Conservation (phyloP, 2,888 invertebrate species). For the Melanargia galathea region DNA sequence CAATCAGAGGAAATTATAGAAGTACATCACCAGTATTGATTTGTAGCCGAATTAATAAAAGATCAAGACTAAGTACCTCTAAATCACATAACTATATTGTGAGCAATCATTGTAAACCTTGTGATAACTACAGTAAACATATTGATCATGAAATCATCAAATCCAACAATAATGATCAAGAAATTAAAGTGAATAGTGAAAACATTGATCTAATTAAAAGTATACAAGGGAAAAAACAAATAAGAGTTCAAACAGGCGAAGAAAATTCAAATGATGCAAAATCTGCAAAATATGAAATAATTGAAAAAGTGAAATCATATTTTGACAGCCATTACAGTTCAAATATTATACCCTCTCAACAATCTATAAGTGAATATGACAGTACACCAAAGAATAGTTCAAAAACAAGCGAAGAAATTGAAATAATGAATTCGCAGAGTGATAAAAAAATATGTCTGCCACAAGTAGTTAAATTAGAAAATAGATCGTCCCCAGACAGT, state of each 20-base stretch:
- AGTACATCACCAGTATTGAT: slow-evolving; percentile 32
- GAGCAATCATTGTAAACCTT: neutral
- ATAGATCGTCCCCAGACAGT: slow-evolving; percentile 20
- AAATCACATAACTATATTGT: neutral
- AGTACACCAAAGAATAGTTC: slow-evolving; percentile 55
- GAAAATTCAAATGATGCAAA: slow-evolving; percentile 17
- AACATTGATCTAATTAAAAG: neutral
- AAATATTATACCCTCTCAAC: slow-evolving; percentile 55
- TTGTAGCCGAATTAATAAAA: slow-evolving; percentile 3
- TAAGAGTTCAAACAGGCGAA: slow-evolving; percentile 1
- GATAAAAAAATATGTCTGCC: slow-evolving; percentile 40
- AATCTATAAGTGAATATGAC: slow-evolving; percentile 66
- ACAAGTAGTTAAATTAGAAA: slow-evolving; percentile 38
- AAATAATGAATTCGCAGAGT: slow-evolving; percentile 54
- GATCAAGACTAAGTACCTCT: neutral
- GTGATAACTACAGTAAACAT: neutral
- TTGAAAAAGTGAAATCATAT: slow-evolving; percentile 59
- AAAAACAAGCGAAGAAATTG: slow-evolving; percentile 58
- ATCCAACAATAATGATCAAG: neutral
- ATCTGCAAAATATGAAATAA: slow-evolving; percentile 42
- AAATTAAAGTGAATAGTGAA: neutral
- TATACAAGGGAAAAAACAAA: slow-evolving; percentile 6
- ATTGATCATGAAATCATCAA: neutral
- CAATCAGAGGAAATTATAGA: slow-evolving; percentile 4
- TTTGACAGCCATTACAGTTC: slow-evolving; percentile 67